A percentile compares a stretch with the other conserved stretches of the same genome.
These are phyloP conservation scores for Mesorhabditis sp. DNA, from an alignment of 2,888 invertebrate species.

Conservation along the genomic window DNA sequence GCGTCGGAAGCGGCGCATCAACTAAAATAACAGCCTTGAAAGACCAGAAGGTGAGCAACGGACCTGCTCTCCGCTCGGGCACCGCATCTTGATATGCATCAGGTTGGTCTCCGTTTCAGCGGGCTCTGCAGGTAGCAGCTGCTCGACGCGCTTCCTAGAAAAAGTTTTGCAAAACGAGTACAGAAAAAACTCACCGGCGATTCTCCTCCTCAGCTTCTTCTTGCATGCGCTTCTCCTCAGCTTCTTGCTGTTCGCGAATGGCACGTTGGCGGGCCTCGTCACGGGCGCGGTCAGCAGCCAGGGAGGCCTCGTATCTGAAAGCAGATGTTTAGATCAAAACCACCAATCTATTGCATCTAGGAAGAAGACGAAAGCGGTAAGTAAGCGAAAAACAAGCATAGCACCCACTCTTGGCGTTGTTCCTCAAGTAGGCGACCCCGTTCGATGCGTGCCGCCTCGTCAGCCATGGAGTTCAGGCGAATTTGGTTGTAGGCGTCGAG, in stretches of 20 bases:
- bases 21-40: conserved; percentile 18
- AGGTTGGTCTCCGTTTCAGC: conserved; percentile 25
- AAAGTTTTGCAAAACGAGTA: not conserved
- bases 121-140: conserved; percentile 45
- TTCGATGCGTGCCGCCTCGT: conserved; percentile 40
- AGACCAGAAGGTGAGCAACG: not conserved
- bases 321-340: not conserved
- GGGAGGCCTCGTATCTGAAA: conserved; percentile 33
- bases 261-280: conserved; percentile 37
- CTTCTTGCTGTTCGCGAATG: conserved; percentile 25
- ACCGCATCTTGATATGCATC: conserved; percentile 44
- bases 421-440: conserved; percentile 44
- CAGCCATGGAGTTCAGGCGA: conserved; percentile 24
- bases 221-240: conserved; percentile 19
- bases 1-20: conserved; percentile 46
- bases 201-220: conserved; percentile 27
- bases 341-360: no score
- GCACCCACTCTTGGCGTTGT: conserved; percentile 44
- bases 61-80: conserved; percentile 40
- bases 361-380: no score
- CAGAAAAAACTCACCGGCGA: not conserved
- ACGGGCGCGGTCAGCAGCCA: conserved; percentile 43
- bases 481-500: conserved; percentile 39
- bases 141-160: conserved; percentile 10
- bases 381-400: not conserved